Evolutionary conservation across 2,888 invertebrate species (phyloP).

Genomic region (Latrodectus elegans): DNA sequence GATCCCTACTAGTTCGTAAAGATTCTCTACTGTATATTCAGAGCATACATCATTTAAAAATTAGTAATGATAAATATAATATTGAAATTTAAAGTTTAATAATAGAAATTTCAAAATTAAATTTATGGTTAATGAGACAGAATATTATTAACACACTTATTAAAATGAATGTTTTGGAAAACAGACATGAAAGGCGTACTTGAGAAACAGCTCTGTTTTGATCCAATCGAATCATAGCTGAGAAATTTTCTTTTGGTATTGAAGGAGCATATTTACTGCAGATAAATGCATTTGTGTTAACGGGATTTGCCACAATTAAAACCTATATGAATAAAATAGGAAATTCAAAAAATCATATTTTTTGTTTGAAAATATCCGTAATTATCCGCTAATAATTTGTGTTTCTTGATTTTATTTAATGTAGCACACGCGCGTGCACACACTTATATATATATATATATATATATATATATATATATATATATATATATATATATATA

Average conservation of each 20-base stretch:
- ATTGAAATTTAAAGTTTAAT: too few relatives aligned
- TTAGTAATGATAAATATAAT: too few relatives aligned
- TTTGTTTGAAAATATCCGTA: background rate
- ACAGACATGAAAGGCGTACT: conserved; percentile 73
- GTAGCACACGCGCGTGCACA: background rate
- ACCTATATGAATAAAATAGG: conserved; percentile 74
- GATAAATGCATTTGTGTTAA: conserved; percentile 98
- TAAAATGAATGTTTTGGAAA: too few relatives aligned
- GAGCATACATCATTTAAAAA: too few relatives aligned
- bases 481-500: too few relatives aligned
- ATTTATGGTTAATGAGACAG: too few relatives aligned
- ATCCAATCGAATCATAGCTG: conserved; percentile 98
- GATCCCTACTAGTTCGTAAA: too few relatives aligned
- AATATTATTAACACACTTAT: too few relatives aligned
- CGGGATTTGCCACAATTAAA: conserved; percentile 98
- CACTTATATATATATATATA: background rate
- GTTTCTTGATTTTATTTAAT: background rate
- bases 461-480: background rate
- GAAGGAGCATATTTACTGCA: conserved; percentile 96
- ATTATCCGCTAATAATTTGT: too few relatives aligned
- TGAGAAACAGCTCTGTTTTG: conserved; percentile 97
- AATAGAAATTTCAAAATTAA: too few relatives aligned
- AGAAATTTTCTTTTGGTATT: conserved; percentile 96
- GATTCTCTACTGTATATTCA: too few relatives aligned
- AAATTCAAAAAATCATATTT: background rate